Evolutionary conservation across 2,888 invertebrate genomes (phyloP).

Genomic region (Tinea pellionella): DNA sequence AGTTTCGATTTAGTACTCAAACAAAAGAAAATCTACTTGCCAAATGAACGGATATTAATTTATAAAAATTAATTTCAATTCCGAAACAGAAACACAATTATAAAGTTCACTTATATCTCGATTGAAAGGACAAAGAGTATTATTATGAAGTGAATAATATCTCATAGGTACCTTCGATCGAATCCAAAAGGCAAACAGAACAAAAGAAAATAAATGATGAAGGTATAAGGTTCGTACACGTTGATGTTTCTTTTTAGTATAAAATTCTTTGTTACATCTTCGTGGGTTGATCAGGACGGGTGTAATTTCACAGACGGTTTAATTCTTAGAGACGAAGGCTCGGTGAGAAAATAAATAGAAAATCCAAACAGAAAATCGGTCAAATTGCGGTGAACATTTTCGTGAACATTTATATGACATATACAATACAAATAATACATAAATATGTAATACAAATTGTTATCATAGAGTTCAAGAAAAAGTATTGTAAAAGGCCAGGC

Average conservation of each 20-base stretch:
- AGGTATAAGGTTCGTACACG: neutral
- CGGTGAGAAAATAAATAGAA: neutral
- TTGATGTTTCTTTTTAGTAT: constrained; percentile 3
- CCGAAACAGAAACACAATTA: neutral
- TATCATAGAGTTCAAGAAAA: too few relatives aligned
- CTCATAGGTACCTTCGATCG: neutral
- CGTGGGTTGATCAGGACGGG: neutral
- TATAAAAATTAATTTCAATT: neutral
- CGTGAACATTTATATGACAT: neutral
- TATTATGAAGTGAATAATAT: constrained; percentile 2
- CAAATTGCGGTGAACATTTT: neutral
- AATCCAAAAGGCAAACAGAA: constrained; percentile 1
- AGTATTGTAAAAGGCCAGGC: too few relatives aligned
- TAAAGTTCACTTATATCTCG: neutral
- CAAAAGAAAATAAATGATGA: constrained; percentile 1
- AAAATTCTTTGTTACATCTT: constrained; percentile 3
- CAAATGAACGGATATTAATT: neutral
- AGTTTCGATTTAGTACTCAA: neutral
- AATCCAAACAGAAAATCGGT: constrained; percentile 3
- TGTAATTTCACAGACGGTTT: constrained; percentile 5
- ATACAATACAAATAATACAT: too few relatives aligned
- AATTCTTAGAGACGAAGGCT: neutral
- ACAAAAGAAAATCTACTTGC: neutral
- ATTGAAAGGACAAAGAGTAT: neutral
- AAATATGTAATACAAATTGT: too few relatives aligned